These are phyloP conservation scores for Ciconia maguari DNA, from an alignment of 2,113 vertebrate genomes.

Conservation along the genomic window DNA sequence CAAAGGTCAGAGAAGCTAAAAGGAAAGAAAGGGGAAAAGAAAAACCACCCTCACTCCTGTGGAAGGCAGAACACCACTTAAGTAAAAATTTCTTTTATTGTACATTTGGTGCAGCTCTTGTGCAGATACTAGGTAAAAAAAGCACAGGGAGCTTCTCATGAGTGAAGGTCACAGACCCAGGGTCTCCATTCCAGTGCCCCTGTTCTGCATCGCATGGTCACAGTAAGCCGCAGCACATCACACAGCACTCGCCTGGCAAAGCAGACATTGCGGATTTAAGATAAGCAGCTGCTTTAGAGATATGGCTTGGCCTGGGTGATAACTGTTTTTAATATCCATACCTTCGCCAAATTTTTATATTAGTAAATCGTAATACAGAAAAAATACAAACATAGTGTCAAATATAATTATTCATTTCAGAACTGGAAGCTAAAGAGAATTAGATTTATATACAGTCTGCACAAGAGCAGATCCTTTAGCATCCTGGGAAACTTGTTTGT, in stretches of 20 bases:
- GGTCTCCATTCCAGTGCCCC: rapidly evolving
- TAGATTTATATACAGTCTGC: not conserved
- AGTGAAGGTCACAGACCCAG: not conserved
- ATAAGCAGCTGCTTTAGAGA: not conserved
- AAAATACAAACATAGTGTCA: not conserved
- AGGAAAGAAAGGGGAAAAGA: not conserved
- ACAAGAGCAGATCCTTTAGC: not conserved
- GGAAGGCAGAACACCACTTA: rapidly evolving
- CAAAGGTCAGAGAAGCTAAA: not conserved
- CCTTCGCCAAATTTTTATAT: not conserved
- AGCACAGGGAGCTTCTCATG: not conserved
- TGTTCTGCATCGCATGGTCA: rapidly evolving
- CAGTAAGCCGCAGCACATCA: not conserved
- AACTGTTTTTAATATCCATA: not conserved
- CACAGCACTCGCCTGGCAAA: not conserved
- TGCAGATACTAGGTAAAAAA: not conserved
- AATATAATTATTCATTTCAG: not conserved
- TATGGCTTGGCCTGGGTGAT: rapidly evolving
- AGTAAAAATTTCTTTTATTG: not conserved
- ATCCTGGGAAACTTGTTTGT: not conserved
- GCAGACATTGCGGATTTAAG: not conserved
- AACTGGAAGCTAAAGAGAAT: not conserved
- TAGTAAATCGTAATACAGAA: not conserved
- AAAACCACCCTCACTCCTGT: rapidly evolving
- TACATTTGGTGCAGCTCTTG: not conserved